Percentiles rank a stretch among this genome's conserved stretches.
Evolutionary conservation across 2,888 invertebrate genomes (phyloP).

Genomic region (Phalangium opilio): DNA sequence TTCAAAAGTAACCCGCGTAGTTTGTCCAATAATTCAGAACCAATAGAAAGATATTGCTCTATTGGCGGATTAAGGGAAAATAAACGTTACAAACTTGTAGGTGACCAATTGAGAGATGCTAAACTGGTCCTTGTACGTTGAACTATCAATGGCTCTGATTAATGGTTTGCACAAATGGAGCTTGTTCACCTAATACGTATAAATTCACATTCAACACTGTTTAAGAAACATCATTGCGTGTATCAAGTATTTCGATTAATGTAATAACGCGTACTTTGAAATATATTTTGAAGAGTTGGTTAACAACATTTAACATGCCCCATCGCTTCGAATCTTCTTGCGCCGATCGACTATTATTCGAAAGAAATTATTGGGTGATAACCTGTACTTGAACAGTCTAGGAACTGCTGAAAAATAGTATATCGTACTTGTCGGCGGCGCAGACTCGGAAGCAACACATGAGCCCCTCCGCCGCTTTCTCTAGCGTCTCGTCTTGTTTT

Average conservation of each 20-base stretch:
- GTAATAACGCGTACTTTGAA: conserved; percentile 74
- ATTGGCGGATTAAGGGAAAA: background rate
- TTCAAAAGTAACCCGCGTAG: no score
- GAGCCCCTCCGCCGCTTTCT: conserved; percentile 82
- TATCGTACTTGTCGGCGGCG: conserved; percentile 64
- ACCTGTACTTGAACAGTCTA: background rate
- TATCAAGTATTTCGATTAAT: no score
- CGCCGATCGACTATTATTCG: conserved; percentile 58
- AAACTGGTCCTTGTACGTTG: conserved; percentile 74
- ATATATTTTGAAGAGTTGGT: conserved; percentile 94
- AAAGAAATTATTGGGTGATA: conserved; percentile 17
- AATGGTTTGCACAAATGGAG: conserved; percentile 58
- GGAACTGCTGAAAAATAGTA: background rate
- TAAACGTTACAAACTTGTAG: conserved; percentile 44
- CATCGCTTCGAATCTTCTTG: conserved; percentile 84
- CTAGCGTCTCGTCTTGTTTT: conserved; percentile 49
- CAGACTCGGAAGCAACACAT: conserved; percentile 89
- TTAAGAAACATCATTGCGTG: no score
- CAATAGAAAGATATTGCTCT: conserved; percentile 1
- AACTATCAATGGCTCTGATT: conserved; percentile 88
- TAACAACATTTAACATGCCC: conserved; percentile 90
- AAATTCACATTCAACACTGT: no score
- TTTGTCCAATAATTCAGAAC: conserved; percentile 6
- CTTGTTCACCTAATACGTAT: conserved; percentile 42
- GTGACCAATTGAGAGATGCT: conserved; percentile 86